Conservation (phyloP, 1,140 invertebrate species). For the Cydia amplana region DNA sequence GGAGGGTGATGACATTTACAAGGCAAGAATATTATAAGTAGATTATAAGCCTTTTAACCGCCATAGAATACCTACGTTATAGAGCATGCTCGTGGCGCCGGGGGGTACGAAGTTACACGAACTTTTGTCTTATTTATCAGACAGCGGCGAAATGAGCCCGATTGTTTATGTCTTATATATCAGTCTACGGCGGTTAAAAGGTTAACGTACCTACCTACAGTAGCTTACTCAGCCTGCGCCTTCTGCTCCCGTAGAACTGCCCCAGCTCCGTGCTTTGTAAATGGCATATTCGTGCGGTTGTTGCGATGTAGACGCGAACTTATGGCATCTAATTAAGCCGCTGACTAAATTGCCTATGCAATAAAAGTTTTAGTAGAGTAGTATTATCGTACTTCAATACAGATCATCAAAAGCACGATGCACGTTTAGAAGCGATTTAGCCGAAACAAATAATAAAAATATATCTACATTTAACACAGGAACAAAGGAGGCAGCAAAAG, state of each 20-base stretch:
- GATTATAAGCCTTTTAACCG: no score
- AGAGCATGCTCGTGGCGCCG: no score
- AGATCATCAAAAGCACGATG: not conserved
- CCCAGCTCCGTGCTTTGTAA: conserved; percentile 29
- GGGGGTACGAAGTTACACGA: no score
- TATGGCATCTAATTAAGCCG: not conserved
- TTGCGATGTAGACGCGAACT: not conserved
- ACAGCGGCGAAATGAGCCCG: no score
- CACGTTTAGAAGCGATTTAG: conserved; percentile 1
- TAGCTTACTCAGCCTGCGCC: conserved; percentile 4
- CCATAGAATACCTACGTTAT: no score
- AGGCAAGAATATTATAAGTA: conserved; percentile 45
- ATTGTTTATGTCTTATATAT: no score
- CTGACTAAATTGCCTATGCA: not conserved
- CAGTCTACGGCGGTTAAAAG: no score
- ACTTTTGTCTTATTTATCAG: no score
- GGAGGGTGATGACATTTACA: conserved; percentile 50
- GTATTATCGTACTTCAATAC: not conserved
- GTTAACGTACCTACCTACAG: conserved; percentile 18
- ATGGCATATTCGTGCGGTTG: not conserved
- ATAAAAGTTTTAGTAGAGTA: not conserved
- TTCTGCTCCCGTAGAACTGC: not conserved
- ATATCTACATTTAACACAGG: conserved; percentile 32
- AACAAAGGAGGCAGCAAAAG: conserved; percentile 37
- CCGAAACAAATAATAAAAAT: not conserved